Conservation (phyloP, 2,888 invertebrate species). For the Brenthis daphne region DNA sequence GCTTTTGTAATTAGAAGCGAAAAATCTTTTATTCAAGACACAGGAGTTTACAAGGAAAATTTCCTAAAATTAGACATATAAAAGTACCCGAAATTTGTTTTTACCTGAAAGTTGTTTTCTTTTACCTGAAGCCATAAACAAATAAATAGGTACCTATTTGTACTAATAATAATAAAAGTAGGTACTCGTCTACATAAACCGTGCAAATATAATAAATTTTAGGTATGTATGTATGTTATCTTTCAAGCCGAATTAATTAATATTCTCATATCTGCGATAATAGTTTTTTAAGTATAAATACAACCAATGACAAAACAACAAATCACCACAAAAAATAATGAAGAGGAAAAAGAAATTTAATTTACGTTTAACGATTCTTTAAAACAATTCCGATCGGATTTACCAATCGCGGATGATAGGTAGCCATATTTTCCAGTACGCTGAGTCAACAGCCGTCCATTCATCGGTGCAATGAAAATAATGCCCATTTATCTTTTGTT, state of each 20-base stretch:
- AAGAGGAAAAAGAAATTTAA: conserved; percentile 17
- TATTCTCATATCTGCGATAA: background rate
- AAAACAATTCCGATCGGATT: conserved; percentile 54
- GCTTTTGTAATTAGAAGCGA: too few species aligned
- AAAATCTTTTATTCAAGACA: too few species aligned
- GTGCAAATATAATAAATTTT: too few species aligned
- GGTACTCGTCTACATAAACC: too few species aligned
- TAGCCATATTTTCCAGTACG: conserved; percentile 67
- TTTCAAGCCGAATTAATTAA: background rate
- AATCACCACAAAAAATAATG: background rate
- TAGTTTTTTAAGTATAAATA: background rate
- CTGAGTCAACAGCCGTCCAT: conserved; percentile 68
- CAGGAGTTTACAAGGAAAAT: too few species aligned
- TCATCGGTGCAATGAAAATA: conserved; percentile 76
- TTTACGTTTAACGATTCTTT: conserved; percentile 41
- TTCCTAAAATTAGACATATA: too few species aligned
- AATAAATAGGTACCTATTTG: too few species aligned
- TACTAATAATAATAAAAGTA: too few species aligned
- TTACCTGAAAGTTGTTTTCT: too few species aligned
- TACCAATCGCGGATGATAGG: conserved; percentile 44
- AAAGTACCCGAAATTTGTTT: too few species aligned
- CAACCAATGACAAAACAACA: background rate
- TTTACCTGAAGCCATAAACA: too few species aligned
- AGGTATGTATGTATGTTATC: too few species aligned
- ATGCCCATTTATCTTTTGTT: conserved; percentile 72